Conservation (phyloP, 2,797 vertebrate genomes). For the Sebastes itinus region DNA sequence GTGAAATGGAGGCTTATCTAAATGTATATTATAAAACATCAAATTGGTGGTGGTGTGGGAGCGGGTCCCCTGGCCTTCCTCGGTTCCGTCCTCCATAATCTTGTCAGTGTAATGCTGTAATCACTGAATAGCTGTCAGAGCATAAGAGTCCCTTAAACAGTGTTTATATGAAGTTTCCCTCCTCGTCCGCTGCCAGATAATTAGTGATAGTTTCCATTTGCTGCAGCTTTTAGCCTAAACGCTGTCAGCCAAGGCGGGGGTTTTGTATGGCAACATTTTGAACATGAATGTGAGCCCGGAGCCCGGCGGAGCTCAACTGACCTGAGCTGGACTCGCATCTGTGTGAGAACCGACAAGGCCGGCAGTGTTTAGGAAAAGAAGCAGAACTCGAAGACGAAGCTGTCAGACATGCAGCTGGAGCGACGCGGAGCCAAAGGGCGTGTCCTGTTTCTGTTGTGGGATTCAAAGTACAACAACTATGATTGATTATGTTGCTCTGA, state of each 20-base stretch:
- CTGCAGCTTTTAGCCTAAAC: constrained; percentile 36
- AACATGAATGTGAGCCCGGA: constrained; percentile 23
- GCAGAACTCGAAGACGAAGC: neutral
- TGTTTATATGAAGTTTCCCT: constrained; percentile 39
- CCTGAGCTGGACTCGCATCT: constrained; percentile 25
- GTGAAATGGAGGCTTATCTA: neutral
- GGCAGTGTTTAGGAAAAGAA: constrained; percentile 22
- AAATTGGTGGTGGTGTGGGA: neutral
- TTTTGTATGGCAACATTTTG: constrained; percentile 43
- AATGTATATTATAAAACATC: neutral
- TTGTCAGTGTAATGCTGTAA: neutral
- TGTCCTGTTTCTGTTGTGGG: constrained; percentile 19
- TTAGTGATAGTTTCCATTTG: constrained; percentile 70
- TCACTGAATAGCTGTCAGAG: constrained; percentile 5
- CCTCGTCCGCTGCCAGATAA: constrained; percentile 43
- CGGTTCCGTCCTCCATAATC: neutral
- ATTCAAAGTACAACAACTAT: neutral
- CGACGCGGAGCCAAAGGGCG: constrained; percentile 37
- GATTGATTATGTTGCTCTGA: constrained; percentile 24
- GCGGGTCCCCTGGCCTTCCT: neutral
- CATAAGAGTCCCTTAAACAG: neutral
- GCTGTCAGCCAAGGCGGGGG: constrained; percentile 36
- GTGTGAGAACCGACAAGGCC: constrained; percentile 22
- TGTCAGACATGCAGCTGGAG: constrained; percentile 39
- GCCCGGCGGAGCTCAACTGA: constrained; percentile 7